Evolutionary conservation across 2,113 vertebrate genomes (phyloP).

Genomic region (Carettochelys insculpta): DNA sequence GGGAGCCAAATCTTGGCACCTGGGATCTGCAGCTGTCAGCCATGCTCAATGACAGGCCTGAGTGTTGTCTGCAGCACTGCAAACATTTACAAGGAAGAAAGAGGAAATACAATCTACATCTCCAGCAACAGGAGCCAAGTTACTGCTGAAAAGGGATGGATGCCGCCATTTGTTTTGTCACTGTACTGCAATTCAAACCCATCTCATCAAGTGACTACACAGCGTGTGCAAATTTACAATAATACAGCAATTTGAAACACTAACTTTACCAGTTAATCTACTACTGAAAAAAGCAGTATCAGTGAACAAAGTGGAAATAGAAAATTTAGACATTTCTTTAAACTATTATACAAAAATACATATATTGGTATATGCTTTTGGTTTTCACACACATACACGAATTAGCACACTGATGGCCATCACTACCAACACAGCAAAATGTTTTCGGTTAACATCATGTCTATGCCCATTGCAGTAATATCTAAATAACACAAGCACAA

Average conservation of each 20-base stretch:
- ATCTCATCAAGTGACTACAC: not conserved
- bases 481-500: not conserved
- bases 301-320: not conserved
- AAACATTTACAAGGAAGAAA: slow-evolving; percentile 28
- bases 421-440: not conserved
- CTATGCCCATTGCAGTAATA: not conserved
- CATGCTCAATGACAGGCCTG: slow-evolving; percentile 8
- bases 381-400: not conserved
- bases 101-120: not conserved
- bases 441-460: not conserved
- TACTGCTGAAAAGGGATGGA: rapidly evolving
- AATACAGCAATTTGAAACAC: not conserved
- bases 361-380: not conserved
- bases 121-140: not conserved
- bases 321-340: not conserved
- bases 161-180: not conserved
- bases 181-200: not conserved
- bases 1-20: slow-evolving; percentile 42
- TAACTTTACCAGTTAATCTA: not conserved
- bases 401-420: not conserved
- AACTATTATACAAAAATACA: not conserved
- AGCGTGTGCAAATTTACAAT: not conserved
- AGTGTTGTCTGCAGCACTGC: slow-evolving; percentile 2
- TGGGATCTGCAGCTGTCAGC: slow-evolving; percentile 33
- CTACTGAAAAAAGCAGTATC: not conserved